Evolutionary conservation across 1,140 invertebrate genomes (phyloP), one percentile per base, ranked within the genome.

Genomic region (Penaeus indicus): DNA sequence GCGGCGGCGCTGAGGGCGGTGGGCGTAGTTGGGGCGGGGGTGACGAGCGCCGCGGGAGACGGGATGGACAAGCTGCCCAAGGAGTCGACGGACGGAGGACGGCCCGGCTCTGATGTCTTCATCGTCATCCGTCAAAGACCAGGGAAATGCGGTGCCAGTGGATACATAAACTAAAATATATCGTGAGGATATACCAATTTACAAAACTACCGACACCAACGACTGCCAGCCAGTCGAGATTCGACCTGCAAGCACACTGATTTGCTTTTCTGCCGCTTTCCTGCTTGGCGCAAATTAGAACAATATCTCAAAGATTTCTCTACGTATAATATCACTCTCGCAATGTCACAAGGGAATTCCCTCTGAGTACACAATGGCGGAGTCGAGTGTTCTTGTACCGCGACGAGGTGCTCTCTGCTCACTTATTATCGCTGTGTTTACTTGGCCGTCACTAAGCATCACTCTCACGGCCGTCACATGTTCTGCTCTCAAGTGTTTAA

Each of bases 41-140:
- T 1, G 92, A 91, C 63, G 93, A 92, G 60, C 92, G 91, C 77
- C 91, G 92, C 78, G 92, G 90, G 86, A 79, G 92, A 90, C 92
- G 92, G 85, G 91, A 90, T 86, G 22, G 91, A 88, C 16, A 90
- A 81, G 77, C 90, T 91, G 79, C 88, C 80, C 61, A 90, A 79
- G 38, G 90, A 91, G 32, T 91, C 90, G 25, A 81, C 89, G 1
- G 90, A 91, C 7, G 90, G 69, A 21, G 90, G 88, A 38, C 90
- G 69, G 60, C 69, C 82, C 22, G 77, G 3, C 32, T 91, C 90
- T 54, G 84, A 84, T 27, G 87, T 89, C 87, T 89, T 89, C 87
- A 89, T 89, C 54, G 69, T 89, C 72, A 81, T 81, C 61, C 18
- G 60, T 22, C 72, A 75, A 21, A 27, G 18, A 25, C 18, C 13